Evolutionary conservation across 2,113 vertebrate species (phyloP).

Genomic region (Oceanites oceanicus): DNA sequence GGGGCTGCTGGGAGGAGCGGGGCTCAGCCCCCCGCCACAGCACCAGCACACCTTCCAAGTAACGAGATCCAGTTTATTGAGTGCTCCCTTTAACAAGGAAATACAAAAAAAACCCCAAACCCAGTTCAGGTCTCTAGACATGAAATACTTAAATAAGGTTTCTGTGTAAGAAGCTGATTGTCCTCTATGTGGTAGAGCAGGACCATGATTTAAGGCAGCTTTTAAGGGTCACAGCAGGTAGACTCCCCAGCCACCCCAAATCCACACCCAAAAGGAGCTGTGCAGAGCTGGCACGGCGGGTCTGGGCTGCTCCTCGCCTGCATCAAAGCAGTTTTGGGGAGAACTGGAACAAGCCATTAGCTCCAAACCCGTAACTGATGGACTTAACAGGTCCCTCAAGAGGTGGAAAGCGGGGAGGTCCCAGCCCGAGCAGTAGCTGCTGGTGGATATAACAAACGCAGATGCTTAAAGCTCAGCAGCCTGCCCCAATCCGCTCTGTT

Average conservation of each 20-base stretch:
- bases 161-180: constrained; percentile 15
- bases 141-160: constrained; percentile 33
- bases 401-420: accelerated
- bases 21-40: neutral
- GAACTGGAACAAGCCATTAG: neutral
- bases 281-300: accelerated
- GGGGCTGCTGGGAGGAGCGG: neutral
- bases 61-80: constrained; percentile 18
- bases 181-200: neutral
- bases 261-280: neutral
- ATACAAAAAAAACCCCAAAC: neutral
- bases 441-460: neutral
- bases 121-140: neutral
- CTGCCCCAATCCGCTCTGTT: accelerated
- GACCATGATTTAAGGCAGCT: constrained; percentile 58
- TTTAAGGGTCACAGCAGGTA: neutral
- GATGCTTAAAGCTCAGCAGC: neutral
- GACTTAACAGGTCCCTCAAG: neutral
- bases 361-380: neutral
- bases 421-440: neutral
- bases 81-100: neutral
- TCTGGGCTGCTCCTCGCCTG: neutral
- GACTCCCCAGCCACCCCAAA: neutral
- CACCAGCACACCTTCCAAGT: neutral
- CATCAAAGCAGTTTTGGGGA: neutral